Conservation (phyloP, 2,113 vertebrate genomes). For the Ornithorhynchus anatinus region DNA sequence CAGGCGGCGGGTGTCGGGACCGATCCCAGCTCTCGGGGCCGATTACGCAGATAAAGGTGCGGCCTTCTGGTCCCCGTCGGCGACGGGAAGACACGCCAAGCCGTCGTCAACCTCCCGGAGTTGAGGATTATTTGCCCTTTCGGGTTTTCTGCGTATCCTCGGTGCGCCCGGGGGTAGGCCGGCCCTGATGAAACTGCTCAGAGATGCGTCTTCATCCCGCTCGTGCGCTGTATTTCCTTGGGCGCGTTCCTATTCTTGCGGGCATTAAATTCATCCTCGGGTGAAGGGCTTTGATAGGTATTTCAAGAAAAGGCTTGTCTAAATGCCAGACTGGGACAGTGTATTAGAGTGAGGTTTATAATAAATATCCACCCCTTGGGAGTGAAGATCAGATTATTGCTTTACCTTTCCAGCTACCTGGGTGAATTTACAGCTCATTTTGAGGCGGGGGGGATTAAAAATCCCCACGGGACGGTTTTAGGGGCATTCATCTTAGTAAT, state of each 20-base stretch:
- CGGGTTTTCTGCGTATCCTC: background rate
- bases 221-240: slow-evolving; percentile 44
- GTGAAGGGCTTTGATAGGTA: slow-evolving; percentile 27
- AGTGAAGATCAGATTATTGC: slow-evolving; percentile 57
- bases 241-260: slow-evolving; percentile 7
- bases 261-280: slow-evolving; percentile 8
- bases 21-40: background rate
- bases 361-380: slow-evolving; percentile 54
- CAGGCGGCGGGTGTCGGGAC: background rate
- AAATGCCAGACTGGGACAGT: slow-evolving; percentile 35
- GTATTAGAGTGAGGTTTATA: slow-evolving; percentile 54
- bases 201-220: slow-evolving; percentile 37
- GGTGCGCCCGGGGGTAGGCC: background rate
- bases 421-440: slow-evolving; percentile 55
- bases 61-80: slow-evolving; percentile 15
- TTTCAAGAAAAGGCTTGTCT: slow-evolving; percentile 41
- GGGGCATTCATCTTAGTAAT: background rate
- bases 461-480: slow-evolving; percentile 50
- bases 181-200: background rate
- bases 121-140: background rate
- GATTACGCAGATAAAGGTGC: slow-evolving; percentile 30
- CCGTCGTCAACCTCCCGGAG: background rate
- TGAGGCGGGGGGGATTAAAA: too few relatives aligned
- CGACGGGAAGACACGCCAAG: slow-evolving; percentile 26
- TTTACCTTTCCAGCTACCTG: slow-evolving; percentile 48